Evolutionary conservation across 2,888 invertebrate genomes (phyloP).

Genomic region (Cancer borealis): DNA sequence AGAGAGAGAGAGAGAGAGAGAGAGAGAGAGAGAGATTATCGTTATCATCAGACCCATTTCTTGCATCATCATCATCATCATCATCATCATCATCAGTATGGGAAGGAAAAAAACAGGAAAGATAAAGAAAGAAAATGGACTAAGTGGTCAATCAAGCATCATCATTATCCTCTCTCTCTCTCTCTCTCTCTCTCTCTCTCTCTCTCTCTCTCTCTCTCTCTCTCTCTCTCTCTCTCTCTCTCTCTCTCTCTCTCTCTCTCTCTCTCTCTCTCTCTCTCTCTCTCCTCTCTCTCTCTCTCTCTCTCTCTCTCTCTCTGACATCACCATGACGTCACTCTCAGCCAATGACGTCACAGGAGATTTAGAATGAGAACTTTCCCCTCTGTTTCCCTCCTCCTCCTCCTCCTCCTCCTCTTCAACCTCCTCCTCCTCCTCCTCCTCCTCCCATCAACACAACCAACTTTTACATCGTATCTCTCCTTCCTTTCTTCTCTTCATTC

Average conservation of each 20-base stretch:
- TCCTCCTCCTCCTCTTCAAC: no score
- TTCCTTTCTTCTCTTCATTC: no score
- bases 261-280: not conserved
- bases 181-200: slow-evolving; percentile 32
- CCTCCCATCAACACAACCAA: no score
- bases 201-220: not conserved
- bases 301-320: not conserved
- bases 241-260: slow-evolving; percentile 24
- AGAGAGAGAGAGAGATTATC: not conserved
- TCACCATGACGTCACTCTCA: not conserved
- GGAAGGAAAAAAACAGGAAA: not conserved
- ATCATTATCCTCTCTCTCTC: not conserved
- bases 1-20: not conserved
- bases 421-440: no score
- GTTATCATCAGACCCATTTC: not conserved
- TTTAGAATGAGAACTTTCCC: no score
- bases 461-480: no score
- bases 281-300: slow-evolving; percentile 32
- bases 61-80: not conserved
- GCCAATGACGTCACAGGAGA: not conserved
- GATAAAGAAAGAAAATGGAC: no score
- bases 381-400: no score
- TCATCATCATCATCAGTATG: not conserved
- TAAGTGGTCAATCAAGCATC: no score
- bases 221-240: slow-evolving; percentile 7